These are phyloP conservation scores for Troides aeacus DNA, from an alignment of 2,888 invertebrate species.

Conservation along the genomic window DNA sequence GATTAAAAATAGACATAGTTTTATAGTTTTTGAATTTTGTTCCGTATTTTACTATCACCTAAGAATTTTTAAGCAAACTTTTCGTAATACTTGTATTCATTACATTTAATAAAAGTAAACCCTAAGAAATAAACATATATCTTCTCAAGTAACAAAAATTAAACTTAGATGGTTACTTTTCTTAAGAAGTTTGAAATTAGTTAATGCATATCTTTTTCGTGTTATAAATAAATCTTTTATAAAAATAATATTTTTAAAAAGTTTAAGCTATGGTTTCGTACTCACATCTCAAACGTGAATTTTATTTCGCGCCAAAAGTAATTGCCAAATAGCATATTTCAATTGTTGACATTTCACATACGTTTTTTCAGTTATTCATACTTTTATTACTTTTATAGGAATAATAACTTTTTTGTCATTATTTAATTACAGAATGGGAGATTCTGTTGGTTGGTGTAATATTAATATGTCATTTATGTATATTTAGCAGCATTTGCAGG, in stretches of 20 bases:
- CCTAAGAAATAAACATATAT: no score
- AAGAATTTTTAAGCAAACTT: no score
- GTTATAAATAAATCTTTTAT: no score
- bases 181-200: no score
- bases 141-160: no score
- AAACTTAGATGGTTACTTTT: no score
- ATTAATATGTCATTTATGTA: not conserved
- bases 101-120: no score
- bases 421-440: conserved; percentile 19
- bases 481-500: not conserved
- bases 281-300: not conserved
- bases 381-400: not conserved
- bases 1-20: not conserved
- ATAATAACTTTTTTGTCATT: not conserved
- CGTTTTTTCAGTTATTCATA: not conserved
- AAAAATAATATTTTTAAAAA: no score
- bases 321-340: not conserved
- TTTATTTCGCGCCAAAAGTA: not conserved
- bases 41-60: no score
- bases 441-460: conserved; percentile 7
- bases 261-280: no score
- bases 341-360: not conserved
- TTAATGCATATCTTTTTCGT: no score
- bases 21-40: not conserved
- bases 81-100: no score